These are phyloP conservation scores for Lethenteron camtschaticum DNA, from an alignment of 2,113 vertebrate genomes.

Conservation along the genomic window DNA sequence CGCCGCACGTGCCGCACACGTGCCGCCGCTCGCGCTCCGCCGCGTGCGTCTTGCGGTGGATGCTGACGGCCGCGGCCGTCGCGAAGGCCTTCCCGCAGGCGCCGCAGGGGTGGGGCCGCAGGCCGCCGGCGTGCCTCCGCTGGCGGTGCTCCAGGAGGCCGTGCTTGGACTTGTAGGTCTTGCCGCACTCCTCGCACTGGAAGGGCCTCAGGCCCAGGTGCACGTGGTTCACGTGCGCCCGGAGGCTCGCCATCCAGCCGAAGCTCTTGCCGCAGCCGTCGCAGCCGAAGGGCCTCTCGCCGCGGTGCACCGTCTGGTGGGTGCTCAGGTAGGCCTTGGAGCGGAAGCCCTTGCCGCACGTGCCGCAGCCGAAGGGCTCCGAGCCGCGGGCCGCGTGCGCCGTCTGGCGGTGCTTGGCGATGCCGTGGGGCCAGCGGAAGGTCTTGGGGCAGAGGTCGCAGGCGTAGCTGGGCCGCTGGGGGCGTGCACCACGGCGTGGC, in stretches of 20 bases:
- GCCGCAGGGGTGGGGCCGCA: slow-evolving; percentile 13
- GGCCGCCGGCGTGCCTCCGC: slow-evolving; percentile 16
- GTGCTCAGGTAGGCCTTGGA: too few relatives aligned
- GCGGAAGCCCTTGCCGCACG: not conserved
- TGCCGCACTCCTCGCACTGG: slow-evolving; percentile 16
- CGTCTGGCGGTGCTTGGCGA: not conserved
- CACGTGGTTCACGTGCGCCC: slow-evolving; percentile 14
- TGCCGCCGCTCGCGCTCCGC: too few relatives aligned
- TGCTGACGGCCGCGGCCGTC: too few relatives aligned
- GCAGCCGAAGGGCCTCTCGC: slow-evolving; percentile 5
- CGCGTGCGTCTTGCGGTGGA: too few relatives aligned
- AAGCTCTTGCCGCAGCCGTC: slow-evolving; percentile 9
- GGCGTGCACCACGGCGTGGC: too few relatives aligned
- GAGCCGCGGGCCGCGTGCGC: not conserved
- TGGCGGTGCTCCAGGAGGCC: slow-evolving; percentile 17
- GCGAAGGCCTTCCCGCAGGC: slow-evolving; percentile 13
- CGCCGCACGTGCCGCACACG: too few relatives aligned
- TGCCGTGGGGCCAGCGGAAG: not conserved
- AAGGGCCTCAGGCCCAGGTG: slow-evolving; percentile 17
- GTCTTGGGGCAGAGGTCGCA: slow-evolving; percentile 1
- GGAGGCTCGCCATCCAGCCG: slow-evolving; percentile 10
- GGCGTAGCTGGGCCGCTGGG: not conserved
- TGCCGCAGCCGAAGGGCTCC: not conserved
- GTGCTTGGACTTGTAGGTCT: slow-evolving; percentile 15
- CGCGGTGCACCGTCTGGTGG: too few relatives aligned